Evolutionary conservation across 1,140 invertebrate genomes (phyloP), one percentile per base, ranked within the genome.

Genomic region (Formica exsecta): DNA sequence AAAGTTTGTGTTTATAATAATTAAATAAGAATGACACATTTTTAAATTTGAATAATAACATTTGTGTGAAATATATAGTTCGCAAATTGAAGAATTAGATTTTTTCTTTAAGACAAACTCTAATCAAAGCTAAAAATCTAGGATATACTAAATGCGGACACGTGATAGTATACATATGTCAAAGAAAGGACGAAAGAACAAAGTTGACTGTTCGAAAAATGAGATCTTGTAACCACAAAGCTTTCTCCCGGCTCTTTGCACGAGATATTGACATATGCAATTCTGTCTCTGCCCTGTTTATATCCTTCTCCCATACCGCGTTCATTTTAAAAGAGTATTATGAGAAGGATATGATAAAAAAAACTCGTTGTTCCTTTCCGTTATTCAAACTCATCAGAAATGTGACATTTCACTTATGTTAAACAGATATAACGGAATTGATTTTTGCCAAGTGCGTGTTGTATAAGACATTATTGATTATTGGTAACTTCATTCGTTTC

Each of bases 371-470:
- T 25, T 74, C 11, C 32, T 83, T 19, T 36, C 25, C 19, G 44
- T 73, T 81, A 81, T 81, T 73, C 54, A 29, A 48, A 25, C 79
- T 44, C 66, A 54, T 81, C 79, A 73, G n/a, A 74, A 74, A 36
- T n/a, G 19, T 54, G 79, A 83, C 54, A n/a, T 41, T 73, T 83
- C 29, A 36, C 54, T 59, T 36, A 22, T 38, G 22, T 38, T n/a
- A 44, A 44, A 29, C 36, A 8, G 48, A 81, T 29, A 19, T 6
- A 54, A 61, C 54, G 25, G 54, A 81, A 74, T 29, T 74, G 79
- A 83, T 83, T 81, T 22, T 54, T 61, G 4, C 11, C 36, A 81
- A 81, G 79, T 81, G 79, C 77, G 38, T 81, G 66, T 71, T n/a
- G 44, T 13, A 11, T 41, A 38, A 32, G 9, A 7, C 16, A 44